Evolutionary conservation across 1,140 invertebrate genomes (phyloP).

Genomic region (Halyomorpha halys): DNA sequence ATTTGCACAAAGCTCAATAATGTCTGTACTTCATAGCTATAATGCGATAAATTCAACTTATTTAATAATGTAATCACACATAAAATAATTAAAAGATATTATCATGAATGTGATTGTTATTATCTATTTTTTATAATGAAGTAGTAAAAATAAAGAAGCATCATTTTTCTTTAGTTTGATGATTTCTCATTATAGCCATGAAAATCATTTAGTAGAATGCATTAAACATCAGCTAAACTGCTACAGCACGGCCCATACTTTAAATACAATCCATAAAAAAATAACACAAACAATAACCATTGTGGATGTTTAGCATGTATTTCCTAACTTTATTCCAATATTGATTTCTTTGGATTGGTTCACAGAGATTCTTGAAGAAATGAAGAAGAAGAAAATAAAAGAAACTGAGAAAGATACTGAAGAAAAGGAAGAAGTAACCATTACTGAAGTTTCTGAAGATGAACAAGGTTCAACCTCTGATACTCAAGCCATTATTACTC

Average conservation of each 20-base stretch:
- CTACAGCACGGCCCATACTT: conserved; percentile 19
- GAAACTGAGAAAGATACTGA: conserved; percentile 24
- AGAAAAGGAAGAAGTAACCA: conserved; percentile 28
- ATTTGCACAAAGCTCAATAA: conserved; percentile 14
- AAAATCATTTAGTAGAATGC: conserved; percentile 11
- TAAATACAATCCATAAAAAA: conserved; percentile 18
- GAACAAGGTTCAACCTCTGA: conserved; percentile 24
- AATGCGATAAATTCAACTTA: neutral
- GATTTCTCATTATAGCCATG: neutral
- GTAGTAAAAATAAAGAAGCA: neutral
- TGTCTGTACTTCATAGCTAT: neutral
- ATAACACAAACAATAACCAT: conserved; percentile 16
- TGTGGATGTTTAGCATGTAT: conserved; percentile 23
- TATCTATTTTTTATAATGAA: neutral
- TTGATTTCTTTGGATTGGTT: conserved; percentile 24
- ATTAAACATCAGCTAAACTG: conserved; percentile 20
- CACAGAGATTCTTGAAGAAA: conserved; percentile 28
- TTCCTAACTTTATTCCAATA: conserved; percentile 3
- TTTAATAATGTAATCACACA: neutral
- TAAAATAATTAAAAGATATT: conserved; percentile 2
- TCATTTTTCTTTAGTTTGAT: neutral
- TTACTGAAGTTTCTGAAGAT: conserved; percentile 31
- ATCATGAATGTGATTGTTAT: neutral
- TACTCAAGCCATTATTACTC: conserved; percentile 30
- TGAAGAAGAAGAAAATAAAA: conserved; percentile 18